Evolutionary conservation across 2,888 invertebrate species (phyloP).

Genomic region (Siphlonurus alternatus): DNA sequence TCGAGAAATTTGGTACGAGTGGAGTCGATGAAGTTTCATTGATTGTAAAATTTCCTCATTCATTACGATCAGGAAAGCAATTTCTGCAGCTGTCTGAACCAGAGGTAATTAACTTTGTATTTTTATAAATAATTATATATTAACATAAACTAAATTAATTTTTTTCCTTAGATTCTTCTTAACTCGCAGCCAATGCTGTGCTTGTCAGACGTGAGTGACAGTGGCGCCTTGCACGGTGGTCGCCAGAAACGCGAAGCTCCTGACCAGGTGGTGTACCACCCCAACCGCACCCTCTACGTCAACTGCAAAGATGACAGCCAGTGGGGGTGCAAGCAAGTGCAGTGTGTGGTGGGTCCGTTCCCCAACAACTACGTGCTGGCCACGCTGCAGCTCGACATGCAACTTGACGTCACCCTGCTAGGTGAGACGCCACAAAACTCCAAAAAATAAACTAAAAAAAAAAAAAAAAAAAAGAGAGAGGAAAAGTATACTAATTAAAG

Average conservation of each 20-base stretch:
- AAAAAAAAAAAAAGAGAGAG: too few species aligned
- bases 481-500: too few species aligned
- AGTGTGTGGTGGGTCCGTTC: conserved; percentile 24
- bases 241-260: neutral
- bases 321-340: conserved; percentile 17
- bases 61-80: neutral
- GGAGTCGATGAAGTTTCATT: neutral
- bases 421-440: too few species aligned
- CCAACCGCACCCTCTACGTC: conserved; percentile 21
- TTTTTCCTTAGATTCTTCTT: neutral
- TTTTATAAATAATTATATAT: neutral
- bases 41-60: neutral
- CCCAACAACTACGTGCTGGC: conserved; percentile 20
- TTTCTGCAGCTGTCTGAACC: neutral
- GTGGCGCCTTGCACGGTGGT: neutral
- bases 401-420: conserved; percentile 21
- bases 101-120: neutral
- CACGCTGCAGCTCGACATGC: conserved; percentile 22
- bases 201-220: neutral
- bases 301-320: conserved; percentile 20
- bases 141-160: neutral
- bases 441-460: too few species aligned
- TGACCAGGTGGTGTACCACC: neutral
- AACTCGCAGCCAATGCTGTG: neutral
- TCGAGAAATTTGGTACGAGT: neutral